phyloP scores from a whole-genome alignment of 2,797 vertebrate species.

The Selene dorsalis region DNA sequence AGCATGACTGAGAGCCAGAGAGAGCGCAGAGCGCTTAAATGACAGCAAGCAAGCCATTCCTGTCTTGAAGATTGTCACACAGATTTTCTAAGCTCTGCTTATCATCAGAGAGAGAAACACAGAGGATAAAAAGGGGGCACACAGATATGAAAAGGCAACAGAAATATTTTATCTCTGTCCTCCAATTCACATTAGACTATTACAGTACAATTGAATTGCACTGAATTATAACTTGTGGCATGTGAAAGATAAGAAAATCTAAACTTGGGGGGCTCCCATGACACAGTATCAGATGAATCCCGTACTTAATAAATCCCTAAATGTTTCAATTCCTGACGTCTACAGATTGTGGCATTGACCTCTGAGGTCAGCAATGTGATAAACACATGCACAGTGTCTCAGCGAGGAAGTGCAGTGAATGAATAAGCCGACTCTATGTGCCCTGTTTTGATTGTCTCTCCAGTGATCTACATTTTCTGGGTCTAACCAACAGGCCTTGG shows the following conservation, averaged over 20 bases:
- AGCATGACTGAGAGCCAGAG: slow-evolving; percentile 58
- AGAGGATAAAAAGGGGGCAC: slow-evolving; percentile 52
- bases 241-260: slow-evolving; percentile 46
- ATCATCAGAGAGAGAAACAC: slow-evolving; percentile 64
- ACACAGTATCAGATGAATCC: slow-evolving; percentile 34
- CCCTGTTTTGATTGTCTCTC: not conserved
- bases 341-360: slow-evolving; percentile 10
- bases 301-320: slow-evolving; percentile 16
- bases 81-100: slow-evolving; percentile 69
- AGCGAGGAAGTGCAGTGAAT: not conserved
- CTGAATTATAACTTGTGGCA: slow-evolving; percentile 55
- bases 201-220: slow-evolving; percentile 56
- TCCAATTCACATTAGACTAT: slow-evolving; percentile 52
- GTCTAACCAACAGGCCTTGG: not conserved
- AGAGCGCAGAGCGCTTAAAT: slow-evolving; percentile 58
- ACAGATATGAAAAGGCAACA: slow-evolving; percentile 62
- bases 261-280: slow-evolving; percentile 42
- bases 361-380: slow-evolving; percentile 13
- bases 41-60: slow-evolving; percentile 59
- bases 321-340: slow-evolving; percentile 19
- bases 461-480: not conserved
- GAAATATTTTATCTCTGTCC: slow-evolving; percentile 64
- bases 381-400: not conserved
- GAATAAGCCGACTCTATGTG: not conserved
- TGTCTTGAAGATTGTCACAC: slow-evolving; percentile 62